phyloP scores from a whole-genome alignment of 2,113 vertebrate genomes.

The Diadophis punctatus region DNA sequence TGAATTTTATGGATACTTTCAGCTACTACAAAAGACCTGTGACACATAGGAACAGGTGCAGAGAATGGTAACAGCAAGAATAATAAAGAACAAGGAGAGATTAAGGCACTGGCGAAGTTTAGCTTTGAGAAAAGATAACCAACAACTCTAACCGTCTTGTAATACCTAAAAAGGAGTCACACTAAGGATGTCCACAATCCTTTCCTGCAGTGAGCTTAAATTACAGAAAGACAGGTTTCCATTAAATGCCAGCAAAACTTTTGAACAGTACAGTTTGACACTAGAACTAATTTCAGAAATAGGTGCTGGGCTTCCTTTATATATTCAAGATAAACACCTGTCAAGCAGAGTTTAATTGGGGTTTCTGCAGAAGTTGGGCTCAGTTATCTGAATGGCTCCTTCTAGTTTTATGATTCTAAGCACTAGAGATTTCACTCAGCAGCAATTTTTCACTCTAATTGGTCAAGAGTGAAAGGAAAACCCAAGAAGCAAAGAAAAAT shows the following conservation, averaged over 20 bases:
- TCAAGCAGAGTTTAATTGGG: background rate
- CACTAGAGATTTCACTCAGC: conserved; percentile 27
- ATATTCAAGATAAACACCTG: background rate
- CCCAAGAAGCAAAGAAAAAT: background rate
- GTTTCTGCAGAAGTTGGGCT: background rate
- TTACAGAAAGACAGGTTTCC: background rate
- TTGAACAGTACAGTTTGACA: background rate
- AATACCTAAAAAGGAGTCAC: background rate
- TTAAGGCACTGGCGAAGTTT: background rate
- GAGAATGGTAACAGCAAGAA: background rate
- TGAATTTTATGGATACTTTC: background rate
- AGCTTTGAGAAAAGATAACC: background rate
- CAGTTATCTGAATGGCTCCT: background rate
- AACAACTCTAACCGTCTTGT: background rate
- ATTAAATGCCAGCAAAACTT: background rate
- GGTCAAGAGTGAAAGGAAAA: background rate
- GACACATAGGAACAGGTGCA: background rate
- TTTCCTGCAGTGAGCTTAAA: background rate
- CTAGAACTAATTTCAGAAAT: background rate
- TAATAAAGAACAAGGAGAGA: background rate
- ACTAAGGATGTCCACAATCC: background rate
- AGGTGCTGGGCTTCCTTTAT: background rate
- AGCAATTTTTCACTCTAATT: background rate
- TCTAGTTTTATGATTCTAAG: background rate
- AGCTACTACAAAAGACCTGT: background rate